Percentiles rank a stretch among this genome's conserved stretches.
phyloP scores from a whole-genome alignment of 2,888 invertebrate species.

The Reticulitermes lucifugus region DNA sequence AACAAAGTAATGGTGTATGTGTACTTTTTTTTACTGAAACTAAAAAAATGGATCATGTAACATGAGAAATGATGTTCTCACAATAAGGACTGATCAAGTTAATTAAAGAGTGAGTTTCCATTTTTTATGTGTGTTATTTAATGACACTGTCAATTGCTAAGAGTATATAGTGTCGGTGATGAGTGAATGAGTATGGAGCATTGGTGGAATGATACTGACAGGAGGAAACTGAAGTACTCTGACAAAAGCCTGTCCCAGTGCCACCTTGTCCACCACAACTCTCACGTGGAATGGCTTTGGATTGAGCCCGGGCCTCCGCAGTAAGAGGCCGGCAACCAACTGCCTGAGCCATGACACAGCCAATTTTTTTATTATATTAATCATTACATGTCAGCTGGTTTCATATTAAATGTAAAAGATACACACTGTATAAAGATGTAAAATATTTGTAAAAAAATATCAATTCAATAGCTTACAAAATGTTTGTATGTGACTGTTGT shows the following conservation, averaged over 20 bases:
- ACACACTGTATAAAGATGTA: slow-evolving; percentile 35
- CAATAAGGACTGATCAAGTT: slow-evolving; percentile 41
- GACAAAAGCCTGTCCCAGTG: too few species aligned
- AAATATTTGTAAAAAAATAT: slow-evolving; percentile 46
- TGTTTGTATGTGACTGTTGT: slow-evolving; percentile 49
- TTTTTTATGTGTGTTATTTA: not conserved
- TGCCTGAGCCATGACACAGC: too few species aligned
- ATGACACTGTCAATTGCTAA: too few species aligned
- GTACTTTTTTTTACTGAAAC: slow-evolving; percentile 33
- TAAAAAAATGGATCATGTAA: slow-evolving; percentile 29
- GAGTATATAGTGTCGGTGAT: too few species aligned
- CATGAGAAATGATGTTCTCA: slow-evolving; percentile 27
- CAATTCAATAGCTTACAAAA: slow-evolving; percentile 50
- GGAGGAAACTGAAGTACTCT: too few species aligned
- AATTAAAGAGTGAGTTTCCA: slow-evolving; percentile 40
- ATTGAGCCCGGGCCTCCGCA: too few species aligned
- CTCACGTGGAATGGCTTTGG: too few species aligned
- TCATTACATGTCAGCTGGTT: slow-evolving; percentile 42
- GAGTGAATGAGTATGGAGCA: too few species aligned
- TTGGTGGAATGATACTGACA: too few species aligned
- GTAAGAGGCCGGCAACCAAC: too few species aligned
- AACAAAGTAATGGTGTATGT: slow-evolving; percentile 29
- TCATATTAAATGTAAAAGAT: slow-evolving; percentile 36
- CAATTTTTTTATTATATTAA: slow-evolving; percentile 30
- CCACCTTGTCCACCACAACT: too few species aligned